Base-by-base conservation (phyloP, 2,797 vertebrate genomes). In the Spinibarbus caldwelli region DNA sequence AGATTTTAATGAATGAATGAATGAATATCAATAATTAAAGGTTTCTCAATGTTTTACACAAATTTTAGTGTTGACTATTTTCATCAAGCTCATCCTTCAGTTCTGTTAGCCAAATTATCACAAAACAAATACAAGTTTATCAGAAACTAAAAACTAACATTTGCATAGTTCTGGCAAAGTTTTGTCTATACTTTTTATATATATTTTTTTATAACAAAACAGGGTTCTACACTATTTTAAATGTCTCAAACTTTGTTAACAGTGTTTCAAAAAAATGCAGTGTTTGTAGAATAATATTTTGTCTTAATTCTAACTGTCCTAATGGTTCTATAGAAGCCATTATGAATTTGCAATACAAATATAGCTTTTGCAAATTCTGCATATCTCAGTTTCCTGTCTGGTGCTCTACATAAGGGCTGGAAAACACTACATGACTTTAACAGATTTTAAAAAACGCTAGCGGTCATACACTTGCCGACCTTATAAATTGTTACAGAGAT, bases 111-210 rank as follows among this genome's bases (percentile, higher is more conserved):
- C 45, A 75, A 31, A 45, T 12, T 73, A 19, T 34, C 10, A 31
- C 45, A 49, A 75, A 75, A 52, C 73, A 59, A 77, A 77, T 59
- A 38, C 6, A 36, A n/a, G 34, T 15, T 59, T 10, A 41, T 78
- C 4, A 78, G 14, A 26, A 38, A 26, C 49, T 77, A 45, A 1
- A 52, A 26, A 78, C 52, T 21, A 19, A 59, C 75, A 59, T 59
- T 41, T 59, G 4, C 6, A 59, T 26, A 17, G 3, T 8, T 38
- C 19, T 75, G 41, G n/a, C 38, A 5, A 15, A 45, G 26, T 43
- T 45, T 36, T 31, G 19, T n/a, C 9, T 59, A 19, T 78, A 41
- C 26, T 64, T 34, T 49, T 11, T 36, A 23, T 23, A 71, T 71
- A 41, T 43, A 43, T 26, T 41, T 41, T 2, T 2, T 14, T 6